A percentile compares a stretch with the other conserved stretches of the same genome.
Evolutionary conservation across 2,113 vertebrate genomes (phyloP).

Genomic region (Micronycteris hirsuta): DNA sequence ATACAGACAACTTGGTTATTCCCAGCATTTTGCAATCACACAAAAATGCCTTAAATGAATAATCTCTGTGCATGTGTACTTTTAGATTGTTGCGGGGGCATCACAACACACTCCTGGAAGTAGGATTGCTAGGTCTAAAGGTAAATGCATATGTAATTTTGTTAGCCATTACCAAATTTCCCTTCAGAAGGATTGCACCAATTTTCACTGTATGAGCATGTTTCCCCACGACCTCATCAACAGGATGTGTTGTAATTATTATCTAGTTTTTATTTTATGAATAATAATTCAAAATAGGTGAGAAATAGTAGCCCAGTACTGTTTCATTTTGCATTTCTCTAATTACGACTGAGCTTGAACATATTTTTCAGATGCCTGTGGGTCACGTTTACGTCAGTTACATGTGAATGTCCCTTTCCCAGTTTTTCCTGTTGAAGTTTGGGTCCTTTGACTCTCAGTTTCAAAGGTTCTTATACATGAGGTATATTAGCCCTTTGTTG

Average conservation of each 20-base stretch:
- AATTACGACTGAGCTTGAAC: neutral
- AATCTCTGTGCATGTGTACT: neutral
- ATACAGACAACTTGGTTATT: neutral
- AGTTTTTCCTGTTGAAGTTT: neutral
- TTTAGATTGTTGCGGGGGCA: neutral
- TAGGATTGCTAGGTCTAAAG: neutral
- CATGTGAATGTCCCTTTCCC: neutral
- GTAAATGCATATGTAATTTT: neutral
- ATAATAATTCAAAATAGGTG: neutral
- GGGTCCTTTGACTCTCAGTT: neutral
- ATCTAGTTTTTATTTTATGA: neutral
- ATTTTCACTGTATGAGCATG: neutral
- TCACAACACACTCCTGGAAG: neutral
- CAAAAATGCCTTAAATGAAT: neutral
- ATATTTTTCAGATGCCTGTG: neutral
- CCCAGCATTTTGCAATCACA: neutral
- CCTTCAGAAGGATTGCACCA: neutral
- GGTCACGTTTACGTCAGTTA: neutral
- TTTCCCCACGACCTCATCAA: neutral
- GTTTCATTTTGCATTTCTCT: neutral
- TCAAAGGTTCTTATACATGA: neutral
- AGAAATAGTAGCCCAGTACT: neutral
- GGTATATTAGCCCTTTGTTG: neutral
- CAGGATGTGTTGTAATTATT: neutral
- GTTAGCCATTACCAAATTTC: neutral